Evolutionary conservation across 2,888 invertebrate species (phyloP).

Genomic region (Epistrophe eligans): DNA sequence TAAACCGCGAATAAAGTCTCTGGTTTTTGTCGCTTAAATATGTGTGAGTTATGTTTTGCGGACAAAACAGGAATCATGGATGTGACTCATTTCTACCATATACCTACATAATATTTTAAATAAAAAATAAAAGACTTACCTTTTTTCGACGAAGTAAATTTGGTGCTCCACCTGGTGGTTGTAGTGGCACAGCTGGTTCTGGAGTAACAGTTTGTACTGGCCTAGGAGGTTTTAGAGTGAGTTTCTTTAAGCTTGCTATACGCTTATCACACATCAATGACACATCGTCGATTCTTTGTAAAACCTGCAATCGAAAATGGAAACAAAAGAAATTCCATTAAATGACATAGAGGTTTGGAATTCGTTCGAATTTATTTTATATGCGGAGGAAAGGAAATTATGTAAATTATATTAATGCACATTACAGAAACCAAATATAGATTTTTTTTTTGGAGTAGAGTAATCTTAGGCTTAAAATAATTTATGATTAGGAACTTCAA

Average conservation of each 20-base stretch:
- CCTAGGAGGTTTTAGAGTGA: constrained; percentile 89
- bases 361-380: background rate
- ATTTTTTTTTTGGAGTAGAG: too few relatives aligned
- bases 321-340: constrained; percentile 21
- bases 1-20: background rate
- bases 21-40: background rate
- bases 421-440: background rate
- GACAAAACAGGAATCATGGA: background rate
- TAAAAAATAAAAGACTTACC: constrained; percentile 79
- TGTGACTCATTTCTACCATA: constrained; percentile 24
- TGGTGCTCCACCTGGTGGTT: constrained; percentile 86
- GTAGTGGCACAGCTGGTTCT: constrained; percentile 87
- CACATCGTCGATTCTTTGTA: constrained; percentile 97
- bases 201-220: constrained; percentile 93
- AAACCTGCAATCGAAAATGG: constrained; percentile 86
- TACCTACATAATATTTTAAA: background rate
- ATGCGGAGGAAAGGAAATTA: too few relatives aligned
- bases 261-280: constrained; percentile 96
- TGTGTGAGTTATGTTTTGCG: background rate
- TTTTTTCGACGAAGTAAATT: constrained; percentile 82
- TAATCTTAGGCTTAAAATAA: too few relatives aligned
- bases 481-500: too few relatives aligned
- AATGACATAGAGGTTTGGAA: constrained; percentile 23
- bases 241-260: constrained; percentile 88
- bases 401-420: background rate